Evolutionary conservation across 1,140 invertebrate genomes (phyloP), one percentile per base, ranked within the genome.

Genomic region (Temnothorax nylanderi): DNA sequence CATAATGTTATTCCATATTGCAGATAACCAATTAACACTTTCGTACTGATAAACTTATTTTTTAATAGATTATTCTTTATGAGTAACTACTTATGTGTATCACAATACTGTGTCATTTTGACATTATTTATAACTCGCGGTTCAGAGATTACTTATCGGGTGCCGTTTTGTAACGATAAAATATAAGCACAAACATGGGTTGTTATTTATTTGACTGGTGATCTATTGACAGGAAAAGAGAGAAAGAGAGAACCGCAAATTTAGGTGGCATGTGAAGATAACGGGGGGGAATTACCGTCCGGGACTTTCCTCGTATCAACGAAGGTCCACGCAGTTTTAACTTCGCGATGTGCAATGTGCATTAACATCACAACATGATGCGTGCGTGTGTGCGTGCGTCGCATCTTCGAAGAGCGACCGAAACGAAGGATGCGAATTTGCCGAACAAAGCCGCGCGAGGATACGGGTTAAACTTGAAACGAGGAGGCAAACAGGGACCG

Each of bases 141-240:
- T n/a, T 44, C 54, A 34, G 21, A 82, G 67, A 74, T 74, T 74
- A 21, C 51, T 84, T 84, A 84, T 84, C 69, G 7, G 8, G 0
- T 8, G 41, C 18, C 47, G 37, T 74, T 80, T 80, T 74, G 41
- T 47, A 74, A 60, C 54, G 16, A 60, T 18, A 32, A 37, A 56
- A 44, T 0, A 58, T 56, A 21, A 58, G 18, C 18, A 10, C 5
- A 2, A 11, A 54, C 18, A 34, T 16, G 37, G 11, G 7, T 7
- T 34, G 7, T 7, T 34, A 34, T 60, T 84, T 60, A 49, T 84
- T 74, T 26, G 47, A 5, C 7, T 60, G 37, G 41, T 34, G 26
- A 49, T 84, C n/a, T 60, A 21, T 60, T 32, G 37, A 80, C 21
- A 34, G 11, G 6, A 16, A 64, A n/a, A 34, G 58, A 60, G 2